Evolutionary conservation across 2,797 vertebrate genomes (phyloP).

Genomic region (Poecile montanus): DNA sequence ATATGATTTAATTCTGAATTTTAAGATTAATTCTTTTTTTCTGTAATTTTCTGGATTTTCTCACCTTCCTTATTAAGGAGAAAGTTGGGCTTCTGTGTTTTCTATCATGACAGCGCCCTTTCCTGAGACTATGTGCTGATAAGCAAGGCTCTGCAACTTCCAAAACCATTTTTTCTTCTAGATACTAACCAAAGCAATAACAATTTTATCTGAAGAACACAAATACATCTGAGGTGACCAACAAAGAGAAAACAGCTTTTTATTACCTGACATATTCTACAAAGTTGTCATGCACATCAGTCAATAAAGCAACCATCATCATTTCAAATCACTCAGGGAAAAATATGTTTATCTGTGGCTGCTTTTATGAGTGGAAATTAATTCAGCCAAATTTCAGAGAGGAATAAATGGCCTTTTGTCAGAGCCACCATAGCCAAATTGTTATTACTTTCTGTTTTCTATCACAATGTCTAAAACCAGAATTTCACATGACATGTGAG

Average conservation of each 20-base stretch:
- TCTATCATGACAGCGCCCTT: background rate
- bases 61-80: background rate
- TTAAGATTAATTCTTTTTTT: background rate
- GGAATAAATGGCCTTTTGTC: slow-evolving; percentile 9
- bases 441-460: background rate
- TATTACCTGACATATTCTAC: slow-evolving; percentile 9
- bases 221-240: background rate
- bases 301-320: background rate
- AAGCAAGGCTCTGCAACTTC: background rate
- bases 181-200: background rate
- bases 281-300: background rate
- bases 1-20: background rate
- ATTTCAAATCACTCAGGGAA: slow-evolving; percentile 17
- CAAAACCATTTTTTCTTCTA: background rate
- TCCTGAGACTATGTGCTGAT: background rate
- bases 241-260: slow-evolving; percentile 17
- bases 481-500: background rate
- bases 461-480: background rate
- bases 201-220: background rate
- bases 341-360: slow-evolving; percentile 21
- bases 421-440: background rate
- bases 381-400: slow-evolving; percentile 6
- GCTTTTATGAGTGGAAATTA: slow-evolving; percentile 34
- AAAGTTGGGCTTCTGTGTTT: background rate
- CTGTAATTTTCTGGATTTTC: background rate